phyloP scores from a whole-genome alignment of 23 tunicate genomes.

The Aplidium turbinatum region DNA sequence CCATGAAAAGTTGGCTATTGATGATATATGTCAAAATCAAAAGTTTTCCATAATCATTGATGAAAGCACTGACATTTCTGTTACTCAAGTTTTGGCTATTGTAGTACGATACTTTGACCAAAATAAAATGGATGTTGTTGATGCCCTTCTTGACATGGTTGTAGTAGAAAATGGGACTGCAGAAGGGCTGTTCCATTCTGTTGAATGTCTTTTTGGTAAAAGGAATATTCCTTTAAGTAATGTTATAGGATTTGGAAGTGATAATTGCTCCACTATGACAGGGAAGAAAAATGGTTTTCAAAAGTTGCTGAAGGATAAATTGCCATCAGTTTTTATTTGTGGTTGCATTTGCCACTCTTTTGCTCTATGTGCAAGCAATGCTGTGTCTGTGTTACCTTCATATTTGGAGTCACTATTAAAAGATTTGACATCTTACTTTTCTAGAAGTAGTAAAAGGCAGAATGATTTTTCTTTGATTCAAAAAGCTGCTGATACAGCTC shows the following conservation, averaged over 20 bases:
- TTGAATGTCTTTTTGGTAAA: background rate
- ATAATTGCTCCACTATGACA: background rate
- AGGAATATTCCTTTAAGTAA: constrained; percentile 12
- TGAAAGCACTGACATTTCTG: constrained; percentile 20
- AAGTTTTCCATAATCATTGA: constrained; percentile 11
- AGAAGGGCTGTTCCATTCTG: background rate
- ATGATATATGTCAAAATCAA: background rate
- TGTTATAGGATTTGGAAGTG: background rate
- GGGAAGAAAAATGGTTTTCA: background rate
- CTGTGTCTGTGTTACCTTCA: background rate
- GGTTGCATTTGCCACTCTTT: background rate
- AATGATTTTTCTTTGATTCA: constrained; percentile 5
- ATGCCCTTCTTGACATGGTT: constrained; percentile 10
- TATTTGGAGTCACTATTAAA: background rate
- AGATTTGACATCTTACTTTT: constrained; percentile 4
- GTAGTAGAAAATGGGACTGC: background rate
- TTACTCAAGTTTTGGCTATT: constrained; percentile 19
- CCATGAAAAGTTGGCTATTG: background rate
- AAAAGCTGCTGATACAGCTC: background rate
- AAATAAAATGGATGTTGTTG: background rate
- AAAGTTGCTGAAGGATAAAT: too few species aligned
- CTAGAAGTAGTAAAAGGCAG: constrained; percentile 1
- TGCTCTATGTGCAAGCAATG: background rate
- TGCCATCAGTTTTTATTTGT: background rate
- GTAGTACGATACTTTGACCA: constrained; percentile 12